These are phyloP conservation scores for Atethmia centrago DNA, from an alignment of 2,888 invertebrate species.

Conservation along the genomic window DNA sequence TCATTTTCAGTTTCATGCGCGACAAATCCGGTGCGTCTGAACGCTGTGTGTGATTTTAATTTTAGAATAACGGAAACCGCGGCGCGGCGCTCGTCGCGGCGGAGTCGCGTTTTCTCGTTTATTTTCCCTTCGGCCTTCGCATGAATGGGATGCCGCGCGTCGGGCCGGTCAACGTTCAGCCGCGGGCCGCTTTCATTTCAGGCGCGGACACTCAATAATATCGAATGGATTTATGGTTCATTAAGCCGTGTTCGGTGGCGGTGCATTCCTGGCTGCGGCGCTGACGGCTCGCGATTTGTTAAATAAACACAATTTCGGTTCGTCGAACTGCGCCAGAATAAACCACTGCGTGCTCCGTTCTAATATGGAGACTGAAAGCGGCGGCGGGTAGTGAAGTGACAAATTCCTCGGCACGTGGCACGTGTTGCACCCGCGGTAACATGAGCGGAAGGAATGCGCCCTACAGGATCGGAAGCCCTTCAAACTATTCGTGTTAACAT, in stretches of 20 bases:
- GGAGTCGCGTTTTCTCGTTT: constrained; percentile 76
- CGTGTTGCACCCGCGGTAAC: constrained; percentile 72
- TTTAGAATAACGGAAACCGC: constrained; percentile 88
- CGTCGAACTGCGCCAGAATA: constrained; percentile 80
- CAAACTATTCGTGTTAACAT: constrained; percentile 67
- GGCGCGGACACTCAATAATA: constrained; percentile 79
- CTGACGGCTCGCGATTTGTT: constrained; percentile 73
- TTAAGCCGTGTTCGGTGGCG: constrained; percentile 72
- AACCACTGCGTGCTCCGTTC: constrained; percentile 70
- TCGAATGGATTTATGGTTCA: constrained; percentile 83
- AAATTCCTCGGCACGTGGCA: constrained; percentile 77
- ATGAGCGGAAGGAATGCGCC: constrained; percentile 76
- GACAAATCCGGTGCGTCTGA: constrained; percentile 71
- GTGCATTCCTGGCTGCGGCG: constrained; percentile 64
- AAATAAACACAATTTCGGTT: constrained; percentile 78
- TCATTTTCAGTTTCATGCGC: constrained; percentile 69
- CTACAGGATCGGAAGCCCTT: constrained; percentile 71
- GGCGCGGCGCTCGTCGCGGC: constrained; percentile 68
- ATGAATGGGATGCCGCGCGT: constrained; percentile 83
- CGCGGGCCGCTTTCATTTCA: constrained; percentile 72
- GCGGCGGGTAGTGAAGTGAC: constrained; percentile 74
- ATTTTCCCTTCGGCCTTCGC: constrained; percentile 84
- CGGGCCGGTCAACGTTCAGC: constrained; percentile 75
- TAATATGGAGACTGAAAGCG: constrained; percentile 84
- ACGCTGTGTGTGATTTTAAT: constrained; percentile 76